Conservation (phyloP, 2,797 vertebrate genomes). For the Iguana delicatissima region DNA sequence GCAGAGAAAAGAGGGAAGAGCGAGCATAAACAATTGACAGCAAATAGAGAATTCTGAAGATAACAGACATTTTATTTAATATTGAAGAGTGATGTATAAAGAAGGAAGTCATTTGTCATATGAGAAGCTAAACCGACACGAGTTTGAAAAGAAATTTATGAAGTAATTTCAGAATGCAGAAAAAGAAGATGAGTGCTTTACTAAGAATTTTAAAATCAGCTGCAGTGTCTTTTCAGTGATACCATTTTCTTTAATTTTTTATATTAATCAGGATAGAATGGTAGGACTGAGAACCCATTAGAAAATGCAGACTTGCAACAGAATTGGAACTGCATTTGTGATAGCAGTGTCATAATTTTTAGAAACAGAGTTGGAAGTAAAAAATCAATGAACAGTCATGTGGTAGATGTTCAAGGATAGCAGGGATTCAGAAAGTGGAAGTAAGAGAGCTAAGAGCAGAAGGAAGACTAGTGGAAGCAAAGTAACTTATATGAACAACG, state of each 20-base stretch:
- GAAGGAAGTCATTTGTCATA: background rate
- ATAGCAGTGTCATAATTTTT: background rate
- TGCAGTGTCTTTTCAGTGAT: background rate
- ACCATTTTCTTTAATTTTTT: background rate
- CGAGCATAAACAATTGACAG: background rate
- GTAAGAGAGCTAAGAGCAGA: background rate
- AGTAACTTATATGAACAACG: background rate
- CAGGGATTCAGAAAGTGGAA: background rate
- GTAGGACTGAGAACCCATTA: background rate
- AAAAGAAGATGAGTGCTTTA: background rate
- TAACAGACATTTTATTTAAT: background rate
- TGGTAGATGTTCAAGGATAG: background rate
- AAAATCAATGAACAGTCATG: background rate
- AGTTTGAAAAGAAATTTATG: background rate
- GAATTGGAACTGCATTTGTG: background rate
- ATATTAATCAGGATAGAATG: background rate
- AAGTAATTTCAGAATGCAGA: background rate
- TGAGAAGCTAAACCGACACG: background rate
- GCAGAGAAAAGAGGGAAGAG: too few relatives aligned
- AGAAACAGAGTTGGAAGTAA: background rate
- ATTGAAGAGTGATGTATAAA: background rate
- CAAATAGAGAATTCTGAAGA: background rate
- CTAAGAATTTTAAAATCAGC: background rate
- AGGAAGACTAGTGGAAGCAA: background rate
- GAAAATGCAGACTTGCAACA: background rate